Conservation (phyloP, 2,797 vertebrate species). For the Liparis tanakae region DNA sequence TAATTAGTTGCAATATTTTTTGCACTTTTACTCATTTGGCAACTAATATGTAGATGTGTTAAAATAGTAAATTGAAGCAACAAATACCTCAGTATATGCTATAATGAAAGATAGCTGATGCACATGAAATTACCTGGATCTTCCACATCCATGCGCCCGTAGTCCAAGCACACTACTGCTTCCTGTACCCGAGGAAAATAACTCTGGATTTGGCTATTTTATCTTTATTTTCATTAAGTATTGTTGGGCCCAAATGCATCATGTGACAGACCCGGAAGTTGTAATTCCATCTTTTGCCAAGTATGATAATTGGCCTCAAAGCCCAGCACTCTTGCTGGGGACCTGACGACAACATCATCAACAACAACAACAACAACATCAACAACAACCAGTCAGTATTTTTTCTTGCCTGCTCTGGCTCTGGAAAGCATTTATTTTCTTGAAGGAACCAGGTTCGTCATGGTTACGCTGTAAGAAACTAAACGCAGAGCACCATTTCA, state of each 20-base stretch:
- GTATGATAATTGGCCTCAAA: neutral
- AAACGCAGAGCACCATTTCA: neutral
- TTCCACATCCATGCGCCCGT: neutral
- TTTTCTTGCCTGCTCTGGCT: neutral
- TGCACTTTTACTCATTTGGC: neutral
- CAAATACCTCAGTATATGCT: neutral
- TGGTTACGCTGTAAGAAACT: constrained; percentile 28
- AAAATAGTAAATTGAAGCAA: neutral
- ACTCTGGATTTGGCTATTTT: neutral
- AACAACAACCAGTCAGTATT: neutral
- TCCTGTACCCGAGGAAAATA: neutral
- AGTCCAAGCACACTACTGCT: neutral
- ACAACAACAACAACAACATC: too few relatives aligned
- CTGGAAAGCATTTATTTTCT: constrained; percentile 13
- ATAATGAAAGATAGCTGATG: neutral
- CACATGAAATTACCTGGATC: neutral
- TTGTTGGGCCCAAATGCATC: neutral
- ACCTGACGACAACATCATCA: neutral
- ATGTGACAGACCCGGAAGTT: neutral
- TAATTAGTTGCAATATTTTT: neutral
- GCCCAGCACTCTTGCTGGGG: neutral
- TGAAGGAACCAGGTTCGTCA: constrained; percentile 19
- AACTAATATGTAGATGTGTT: neutral
- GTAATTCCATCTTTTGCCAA: neutral
- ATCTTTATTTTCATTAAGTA: neutral